phyloP scores from a whole-genome alignment of 1,140 invertebrate genomes.

The Neocloeon triangulifer region DNA sequence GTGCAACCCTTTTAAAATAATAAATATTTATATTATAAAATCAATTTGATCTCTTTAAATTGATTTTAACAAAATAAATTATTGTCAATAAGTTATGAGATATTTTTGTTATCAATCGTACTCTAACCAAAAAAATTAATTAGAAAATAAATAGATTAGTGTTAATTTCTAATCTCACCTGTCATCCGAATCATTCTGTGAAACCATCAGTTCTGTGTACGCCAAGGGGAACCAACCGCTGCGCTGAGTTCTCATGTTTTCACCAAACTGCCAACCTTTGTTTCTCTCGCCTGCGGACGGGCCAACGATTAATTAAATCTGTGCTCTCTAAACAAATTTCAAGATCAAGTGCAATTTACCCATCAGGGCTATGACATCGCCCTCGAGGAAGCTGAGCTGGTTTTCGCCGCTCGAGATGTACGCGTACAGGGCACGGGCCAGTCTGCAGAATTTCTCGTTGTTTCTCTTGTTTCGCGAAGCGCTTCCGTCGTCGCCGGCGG shows the following conservation, averaged over 20 bases:
- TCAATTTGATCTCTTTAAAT: no score
- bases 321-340: neutral
- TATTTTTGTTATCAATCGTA: no score
- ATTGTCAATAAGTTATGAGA: no score
- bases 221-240: slow-evolving; percentile 87
- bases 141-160: no score
- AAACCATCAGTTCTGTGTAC: slow-evolving; percentile 51
- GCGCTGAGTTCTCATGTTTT: slow-evolving; percentile 68
- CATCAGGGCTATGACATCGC: slow-evolving; percentile 67
- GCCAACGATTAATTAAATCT: slow-evolving; percentile 6
- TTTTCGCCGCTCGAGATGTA: slow-evolving; percentile 78
- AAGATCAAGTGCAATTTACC: slow-evolving; percentile 22
- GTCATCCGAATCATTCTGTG: neutral
- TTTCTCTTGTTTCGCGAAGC: slow-evolving; percentile 26
- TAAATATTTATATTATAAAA: no score
- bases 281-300: slow-evolving; percentile 46
- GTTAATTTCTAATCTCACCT: no score
- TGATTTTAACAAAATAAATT: no score
- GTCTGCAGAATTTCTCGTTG: no score
- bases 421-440: slow-evolving; percentile 67
- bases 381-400: slow-evolving; percentile 77
- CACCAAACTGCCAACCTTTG: slow-evolving; percentile 89
- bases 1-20: no score
- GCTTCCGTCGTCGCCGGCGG: no score
- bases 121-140: no score